Base-by-base conservation (phyloP, 2,797 vertebrate genomes). In the Crocodylus rhombifer region DNA sequence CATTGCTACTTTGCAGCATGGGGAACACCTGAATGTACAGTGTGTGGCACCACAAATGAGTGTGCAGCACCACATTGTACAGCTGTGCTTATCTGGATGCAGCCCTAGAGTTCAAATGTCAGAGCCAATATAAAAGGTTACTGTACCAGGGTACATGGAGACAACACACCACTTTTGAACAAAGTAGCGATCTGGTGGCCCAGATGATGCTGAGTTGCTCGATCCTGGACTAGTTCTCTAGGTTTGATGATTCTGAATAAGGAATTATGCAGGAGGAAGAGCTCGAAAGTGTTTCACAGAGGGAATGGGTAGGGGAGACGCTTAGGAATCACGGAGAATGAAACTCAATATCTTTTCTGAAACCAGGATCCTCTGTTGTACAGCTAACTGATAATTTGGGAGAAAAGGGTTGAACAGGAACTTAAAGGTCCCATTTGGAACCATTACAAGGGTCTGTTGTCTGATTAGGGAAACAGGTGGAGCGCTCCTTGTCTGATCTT, bases 391-490 rank as follows among this genome's bases (percentile, higher is more conserved):
- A 74, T 61, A 87, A 84, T 79, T 75, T 33, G 89, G 64, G 23
- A 74, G 84, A 67, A 74, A 71, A 23, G 33, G 25, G 20, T 20
- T 36, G 8, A 13, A 4, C 5, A 36, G 33, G 36, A 36, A 14
- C 12, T 84, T 58, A 93, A 73, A 88, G n/a, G 36, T 51, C 7
- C 42, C 42, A 42, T 42, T 42, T 42, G 42, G 42, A 42, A 42
- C 42, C 42, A 42, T 9, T 42, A 42, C 42, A 42, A 42, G 42
- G 87, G 82, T 82, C 14, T 77, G 13, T 28, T 82, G 94, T 87
- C 85, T 82, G 81, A 88, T 88, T 64, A 94, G 14, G 10, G 90
- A 93, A 90, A 91, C 71, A 93, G 91, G 21, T 78, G 61, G 71
- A 23, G 86, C 3, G 6, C 17, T 89, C 36, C 64, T 82, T 2